A percentile compares a stretch with the other conserved stretches of the same genome.
phyloP scores from a whole-genome alignment of 2,113 vertebrate species.

The Eclectus roratus region DNA sequence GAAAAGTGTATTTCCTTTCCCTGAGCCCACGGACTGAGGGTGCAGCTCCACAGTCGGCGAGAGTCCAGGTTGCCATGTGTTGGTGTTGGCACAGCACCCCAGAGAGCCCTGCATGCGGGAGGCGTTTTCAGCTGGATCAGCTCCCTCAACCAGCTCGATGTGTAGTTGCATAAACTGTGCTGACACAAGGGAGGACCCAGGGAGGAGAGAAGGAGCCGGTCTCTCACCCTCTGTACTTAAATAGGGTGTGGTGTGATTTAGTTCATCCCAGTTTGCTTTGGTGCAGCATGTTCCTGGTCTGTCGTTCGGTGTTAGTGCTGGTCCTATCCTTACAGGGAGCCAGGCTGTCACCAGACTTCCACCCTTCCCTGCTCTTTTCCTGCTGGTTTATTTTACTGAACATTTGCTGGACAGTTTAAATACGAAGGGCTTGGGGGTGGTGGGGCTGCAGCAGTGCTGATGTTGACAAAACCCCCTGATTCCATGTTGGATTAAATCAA shows the following conservation, averaged over 20 bases:
- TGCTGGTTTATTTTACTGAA: not conserved
- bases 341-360: not conserved
- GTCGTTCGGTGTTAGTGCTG: not conserved
- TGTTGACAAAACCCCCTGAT: rapidly evolving
- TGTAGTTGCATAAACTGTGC: not conserved
- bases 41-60: not conserved
- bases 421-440: rapidly evolving
- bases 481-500: rapidly evolving
- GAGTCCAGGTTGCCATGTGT: not conserved
- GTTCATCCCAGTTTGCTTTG: rapidly evolving
- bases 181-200: not conserved
- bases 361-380: too few relatives aligned
- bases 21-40: not conserved
- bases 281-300: rapidly evolving
- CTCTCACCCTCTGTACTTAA: not conserved
- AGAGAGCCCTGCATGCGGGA: not conserved
- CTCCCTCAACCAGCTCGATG: not conserved
- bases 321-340: not conserved
- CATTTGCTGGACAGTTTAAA: rapidly evolving
- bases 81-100: not conserved
- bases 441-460: not conserved
- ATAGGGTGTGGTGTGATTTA: not conserved
- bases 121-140: not conserved
- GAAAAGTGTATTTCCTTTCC: not conserved
- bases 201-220: not conserved